Evolutionary conservation across 2,888 invertebrate genomes (phyloP).

Genomic region (Phengaris arion): DNA sequence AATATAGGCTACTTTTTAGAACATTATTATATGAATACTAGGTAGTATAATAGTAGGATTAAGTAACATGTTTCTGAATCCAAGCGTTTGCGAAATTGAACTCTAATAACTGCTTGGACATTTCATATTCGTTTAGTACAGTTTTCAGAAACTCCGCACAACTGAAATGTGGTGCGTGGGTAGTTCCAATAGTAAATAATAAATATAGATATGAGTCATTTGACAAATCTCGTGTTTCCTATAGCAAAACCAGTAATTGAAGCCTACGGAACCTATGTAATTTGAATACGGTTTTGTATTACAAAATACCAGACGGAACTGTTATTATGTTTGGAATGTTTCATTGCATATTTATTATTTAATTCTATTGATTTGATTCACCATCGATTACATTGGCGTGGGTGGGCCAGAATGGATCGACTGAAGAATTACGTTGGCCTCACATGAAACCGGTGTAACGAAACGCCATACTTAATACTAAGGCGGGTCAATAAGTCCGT

Average conservation of each 20-base stretch:
- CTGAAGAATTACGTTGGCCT: background rate
- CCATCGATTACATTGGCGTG: background rate
- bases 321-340: conserved; percentile 18
- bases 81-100: too few species aligned
- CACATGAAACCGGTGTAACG: background rate
- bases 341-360: background rate
- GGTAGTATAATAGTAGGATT: too few species aligned
- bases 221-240: conserved; percentile 10
- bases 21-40: too few species aligned
- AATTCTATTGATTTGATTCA: background rate
- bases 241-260: conserved; percentile 22
- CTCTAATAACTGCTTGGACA: too few species aligned
- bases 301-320: conserved; percentile 13
- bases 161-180: background rate
- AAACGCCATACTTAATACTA: background rate
- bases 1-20: too few species aligned
- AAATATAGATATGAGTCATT: conserved; percentile 18
- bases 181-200: background rate
- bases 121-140: too few species aligned
- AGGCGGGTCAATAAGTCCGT: too few species aligned
- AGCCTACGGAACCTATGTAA: conserved; percentile 9
- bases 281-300: background rate
- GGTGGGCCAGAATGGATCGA: background rate
- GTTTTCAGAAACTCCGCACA: too few species aligned
- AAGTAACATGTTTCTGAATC: too few species aligned